These are phyloP conservation scores for Scrobipalpa costella DNA, from an alignment of 2,888 invertebrate genomes.

Conservation along the genomic window DNA sequence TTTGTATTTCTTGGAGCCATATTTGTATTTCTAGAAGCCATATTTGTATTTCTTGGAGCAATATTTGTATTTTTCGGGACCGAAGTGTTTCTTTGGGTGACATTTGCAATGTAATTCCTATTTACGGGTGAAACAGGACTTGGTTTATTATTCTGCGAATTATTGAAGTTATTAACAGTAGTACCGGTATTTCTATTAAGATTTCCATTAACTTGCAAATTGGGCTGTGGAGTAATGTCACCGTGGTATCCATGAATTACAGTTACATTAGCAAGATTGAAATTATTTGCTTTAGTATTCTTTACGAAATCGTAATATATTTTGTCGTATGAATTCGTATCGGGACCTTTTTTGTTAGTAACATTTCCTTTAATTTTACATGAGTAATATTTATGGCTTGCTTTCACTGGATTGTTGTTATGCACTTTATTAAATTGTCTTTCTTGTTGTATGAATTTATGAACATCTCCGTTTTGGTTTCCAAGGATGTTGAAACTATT, in stretches of 20 bases:
- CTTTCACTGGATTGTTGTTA: not conserved
- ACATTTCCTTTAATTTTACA: not conserved
- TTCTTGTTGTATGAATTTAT: not conserved
- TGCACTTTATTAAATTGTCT: not conserved
- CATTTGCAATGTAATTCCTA: not conserved
- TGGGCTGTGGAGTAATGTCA: not conserved
- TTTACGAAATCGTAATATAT: conserved; percentile 6
- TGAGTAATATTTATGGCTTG: conserved; percentile 1
- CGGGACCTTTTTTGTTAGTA: not conserved
- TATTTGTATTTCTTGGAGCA: too few relatives aligned
- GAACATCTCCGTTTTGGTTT: not conserved
- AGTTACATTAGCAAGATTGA: not conserved
- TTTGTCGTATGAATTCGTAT: not conserved
- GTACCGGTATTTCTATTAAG: not conserved
- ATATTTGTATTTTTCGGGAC: not conserved
- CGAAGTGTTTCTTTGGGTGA: not conserved
- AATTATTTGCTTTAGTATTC: not conserved
- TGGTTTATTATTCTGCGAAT: not conserved
- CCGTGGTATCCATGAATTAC: not conserved
- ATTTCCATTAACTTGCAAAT: not conserved
- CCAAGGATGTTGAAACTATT: not conserved
- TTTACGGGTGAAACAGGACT: not conserved
- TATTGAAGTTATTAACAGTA: not conserved
- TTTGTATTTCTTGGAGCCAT: too few relatives aligned
- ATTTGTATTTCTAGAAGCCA: too few relatives aligned